Evolutionary conservation across 1,140 invertebrate genomes (phyloP).

Genomic region (Berghia stephanieae): DNA sequence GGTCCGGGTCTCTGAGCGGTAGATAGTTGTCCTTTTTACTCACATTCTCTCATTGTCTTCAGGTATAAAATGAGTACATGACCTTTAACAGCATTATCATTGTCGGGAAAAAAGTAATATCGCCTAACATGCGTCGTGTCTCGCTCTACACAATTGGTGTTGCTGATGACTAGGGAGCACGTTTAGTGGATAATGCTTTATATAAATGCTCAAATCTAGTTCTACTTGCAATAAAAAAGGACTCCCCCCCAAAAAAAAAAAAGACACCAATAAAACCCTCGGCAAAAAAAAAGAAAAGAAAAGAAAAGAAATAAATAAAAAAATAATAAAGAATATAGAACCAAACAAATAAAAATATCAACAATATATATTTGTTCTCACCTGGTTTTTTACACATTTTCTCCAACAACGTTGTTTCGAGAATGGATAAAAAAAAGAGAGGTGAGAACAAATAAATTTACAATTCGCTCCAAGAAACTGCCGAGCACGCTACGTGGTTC

Average conservation of each 20-base stretch:
- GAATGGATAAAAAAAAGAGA: neutral
- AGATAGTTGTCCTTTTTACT: neutral
- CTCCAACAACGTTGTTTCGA: neutral
- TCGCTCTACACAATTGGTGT: neutral
- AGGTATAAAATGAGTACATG: too few relatives aligned
- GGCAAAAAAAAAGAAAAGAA: slow-evolving; percentile 3
- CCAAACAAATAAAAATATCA: neutral
- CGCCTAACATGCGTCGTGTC: too few relatives aligned
- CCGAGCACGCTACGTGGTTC: neutral
- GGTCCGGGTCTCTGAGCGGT: neutral
- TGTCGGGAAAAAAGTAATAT: too few relatives aligned
- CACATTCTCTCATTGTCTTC: too few relatives aligned
- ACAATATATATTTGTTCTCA: neutral
- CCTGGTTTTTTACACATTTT: neutral
- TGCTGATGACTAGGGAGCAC: too few relatives aligned
- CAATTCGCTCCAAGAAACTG: too few relatives aligned
- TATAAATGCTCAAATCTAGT: too few relatives aligned
- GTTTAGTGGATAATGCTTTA: too few relatives aligned
- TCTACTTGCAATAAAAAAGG: too few relatives aligned
- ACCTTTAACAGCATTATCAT: too few relatives aligned
- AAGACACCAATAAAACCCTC: neutral
- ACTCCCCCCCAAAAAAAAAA: too few relatives aligned
- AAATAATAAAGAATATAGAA: neutral
- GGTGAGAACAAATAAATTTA: too few relatives aligned
- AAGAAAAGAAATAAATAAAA: neutral